Evolutionary conservation across 2,888 invertebrate species (phyloP).

Genomic region (Cinara cedri): DNA sequence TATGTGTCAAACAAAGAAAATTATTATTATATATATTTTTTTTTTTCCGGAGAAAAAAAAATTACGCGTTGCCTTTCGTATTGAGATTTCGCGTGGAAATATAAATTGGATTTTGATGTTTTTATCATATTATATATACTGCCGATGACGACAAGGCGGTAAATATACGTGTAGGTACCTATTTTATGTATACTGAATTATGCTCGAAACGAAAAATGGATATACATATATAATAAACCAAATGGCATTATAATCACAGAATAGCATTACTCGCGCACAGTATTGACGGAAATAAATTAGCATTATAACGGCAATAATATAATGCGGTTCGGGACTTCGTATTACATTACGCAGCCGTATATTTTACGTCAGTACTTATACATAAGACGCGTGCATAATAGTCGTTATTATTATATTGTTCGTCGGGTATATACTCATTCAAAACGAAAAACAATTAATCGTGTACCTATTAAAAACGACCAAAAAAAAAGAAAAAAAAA

Average conservation of each 20-base stretch:
- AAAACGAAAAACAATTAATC: constrained; percentile 19
- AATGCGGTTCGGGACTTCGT: not conserved
- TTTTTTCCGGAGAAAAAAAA: constrained; percentile 12
- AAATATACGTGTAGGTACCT: no score
- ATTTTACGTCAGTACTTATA: not conserved
- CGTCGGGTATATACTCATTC: not conserved
- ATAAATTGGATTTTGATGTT: constrained; percentile 52
- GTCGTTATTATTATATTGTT: not conserved
- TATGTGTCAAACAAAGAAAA: constrained; percentile 25
- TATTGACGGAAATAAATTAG: constrained; percentile 29
- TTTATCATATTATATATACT: not conserved
- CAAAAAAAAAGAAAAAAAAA: no score
- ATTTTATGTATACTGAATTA: constrained; percentile 1
- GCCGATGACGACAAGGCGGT: not conserved
- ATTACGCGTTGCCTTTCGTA: constrained; percentile 18
- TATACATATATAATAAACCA: constrained; percentile 18
- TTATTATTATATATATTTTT: not conserved
- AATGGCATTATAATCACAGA: constrained; percentile 37
- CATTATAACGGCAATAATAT: not conserved
- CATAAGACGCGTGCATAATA: not conserved
- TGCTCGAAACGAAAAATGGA: not conserved
- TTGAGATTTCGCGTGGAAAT: constrained; percentile 14
- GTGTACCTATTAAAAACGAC: no score
- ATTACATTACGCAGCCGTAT: no score
- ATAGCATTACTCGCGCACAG: not conserved